phyloP scores from a whole-genome alignment of 2,888 invertebrate genomes.

The Phrixothrix hirtus region DNA sequence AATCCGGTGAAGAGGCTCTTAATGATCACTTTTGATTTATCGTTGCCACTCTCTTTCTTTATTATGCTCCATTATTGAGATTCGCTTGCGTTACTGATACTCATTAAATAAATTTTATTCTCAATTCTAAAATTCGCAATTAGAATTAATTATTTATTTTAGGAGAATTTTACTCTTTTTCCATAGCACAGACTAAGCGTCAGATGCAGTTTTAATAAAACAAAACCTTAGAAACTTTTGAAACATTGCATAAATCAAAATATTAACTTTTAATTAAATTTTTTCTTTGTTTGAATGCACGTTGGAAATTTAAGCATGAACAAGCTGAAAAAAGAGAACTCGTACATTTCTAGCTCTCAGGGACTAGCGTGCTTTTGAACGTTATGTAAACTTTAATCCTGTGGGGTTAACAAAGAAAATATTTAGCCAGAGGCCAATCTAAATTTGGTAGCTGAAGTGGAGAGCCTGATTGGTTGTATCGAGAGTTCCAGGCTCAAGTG shows the following conservation, averaged over 20 bases:
- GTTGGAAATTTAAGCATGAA: constrained; percentile 11
- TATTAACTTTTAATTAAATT: constrained; percentile 8
- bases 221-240: background rate
- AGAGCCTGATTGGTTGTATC: constrained; percentile 52
- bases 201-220: too few species aligned
- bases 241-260: constrained; percentile 5
- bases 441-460: constrained; percentile 56
- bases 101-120: constrained; percentile 26
- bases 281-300: constrained; percentile 9
- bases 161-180: too few species aligned
- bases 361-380: constrained; percentile 37
- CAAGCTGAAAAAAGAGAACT: constrained; percentile 19
- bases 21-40: constrained; percentile 57
- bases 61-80: constrained; percentile 43
- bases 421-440: constrained; percentile 59
- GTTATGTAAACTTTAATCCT: constrained; percentile 56
- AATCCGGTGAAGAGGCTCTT: constrained; percentile 51
- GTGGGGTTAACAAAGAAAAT: constrained; percentile 58
- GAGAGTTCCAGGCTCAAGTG: constrained; percentile 49
- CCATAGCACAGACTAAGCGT: too few species aligned
- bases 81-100: constrained; percentile 18
- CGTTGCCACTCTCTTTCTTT: constrained; percentile 53
- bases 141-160: constrained; percentile 13
- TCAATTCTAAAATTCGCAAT: constrained; percentile 15
- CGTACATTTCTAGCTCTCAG: constrained; percentile 19